These are phyloP conservation scores for Jaculus jaculus DNA, from an alignment of 2,113 vertebrate genomes.

Conservation along the genomic window DNA sequence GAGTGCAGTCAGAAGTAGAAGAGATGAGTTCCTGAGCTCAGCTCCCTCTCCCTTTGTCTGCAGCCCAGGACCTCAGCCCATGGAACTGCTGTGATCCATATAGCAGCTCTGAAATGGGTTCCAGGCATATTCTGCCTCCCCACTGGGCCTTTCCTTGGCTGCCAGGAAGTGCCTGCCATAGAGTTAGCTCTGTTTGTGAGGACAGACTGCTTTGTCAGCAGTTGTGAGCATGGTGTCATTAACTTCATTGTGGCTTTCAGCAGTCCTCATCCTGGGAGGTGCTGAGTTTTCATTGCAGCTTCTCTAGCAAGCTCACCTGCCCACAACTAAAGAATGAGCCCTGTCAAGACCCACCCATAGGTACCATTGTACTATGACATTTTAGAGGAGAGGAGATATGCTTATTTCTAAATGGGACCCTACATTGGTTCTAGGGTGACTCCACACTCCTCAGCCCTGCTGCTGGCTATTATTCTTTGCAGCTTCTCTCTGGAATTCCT, in stretches of 20 bases:
- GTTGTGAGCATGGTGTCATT: not conserved
- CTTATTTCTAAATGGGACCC: not conserved
- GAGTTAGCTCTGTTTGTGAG: not conserved
- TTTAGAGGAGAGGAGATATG: not conserved
- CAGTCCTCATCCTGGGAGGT: not conserved
- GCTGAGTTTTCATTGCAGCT: not conserved
- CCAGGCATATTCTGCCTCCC: not conserved
- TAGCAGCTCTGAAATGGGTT: not conserved
- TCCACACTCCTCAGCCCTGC: not conserved
- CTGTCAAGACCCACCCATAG: not conserved
- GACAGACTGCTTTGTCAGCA: not conserved
- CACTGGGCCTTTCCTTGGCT: not conserved
- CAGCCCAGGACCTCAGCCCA: no score
- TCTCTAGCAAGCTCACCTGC: not conserved
- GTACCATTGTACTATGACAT: not conserved
- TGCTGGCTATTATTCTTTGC: not conserved
- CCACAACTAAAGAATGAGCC: not conserved
- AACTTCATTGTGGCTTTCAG: not conserved
- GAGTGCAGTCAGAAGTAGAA: no score
- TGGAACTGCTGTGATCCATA: not conserved
- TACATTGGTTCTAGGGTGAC: not conserved
- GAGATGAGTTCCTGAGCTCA: no score
- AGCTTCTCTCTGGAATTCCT: not conserved
- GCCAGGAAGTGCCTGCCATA: not conserved
- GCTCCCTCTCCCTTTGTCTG: no score